Conservation (phyloP, 2,888 invertebrate species). For the Chromoteleia sp. region DNA sequence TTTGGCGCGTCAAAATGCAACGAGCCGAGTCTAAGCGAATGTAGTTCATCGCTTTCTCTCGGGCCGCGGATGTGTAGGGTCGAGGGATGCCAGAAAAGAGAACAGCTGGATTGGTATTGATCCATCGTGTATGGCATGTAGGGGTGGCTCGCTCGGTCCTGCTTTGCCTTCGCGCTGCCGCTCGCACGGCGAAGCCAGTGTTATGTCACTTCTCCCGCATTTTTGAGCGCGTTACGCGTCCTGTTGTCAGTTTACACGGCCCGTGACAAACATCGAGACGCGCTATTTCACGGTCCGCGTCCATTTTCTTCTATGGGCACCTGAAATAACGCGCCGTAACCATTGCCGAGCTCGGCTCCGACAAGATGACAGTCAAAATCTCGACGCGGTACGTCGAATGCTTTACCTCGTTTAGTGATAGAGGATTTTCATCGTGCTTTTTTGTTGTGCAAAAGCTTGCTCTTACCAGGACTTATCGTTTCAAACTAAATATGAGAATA, state of each 20-base stretch:
- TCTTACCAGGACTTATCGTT: background rate
- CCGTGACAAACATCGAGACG: slow-evolving; percentile 44
- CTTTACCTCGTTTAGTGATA: background rate
- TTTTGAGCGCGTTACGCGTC: slow-evolving; percentile 71
- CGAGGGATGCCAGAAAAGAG: slow-evolving; percentile 80
- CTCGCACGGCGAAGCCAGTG: slow-evolving; percentile 74
- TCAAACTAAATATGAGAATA: too few relatives aligned
- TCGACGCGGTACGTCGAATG: slow-evolving; percentile 78
- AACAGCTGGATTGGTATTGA: slow-evolving; percentile 84
- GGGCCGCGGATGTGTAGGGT: slow-evolving; percentile 52
- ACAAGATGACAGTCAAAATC: slow-evolving; percentile 82
- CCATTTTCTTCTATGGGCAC: slow-evolving; percentile 46
- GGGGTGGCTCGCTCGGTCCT: slow-evolving; percentile 75
- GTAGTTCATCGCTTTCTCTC: slow-evolving; percentile 50
- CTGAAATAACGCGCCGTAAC: slow-evolving; percentile 35
- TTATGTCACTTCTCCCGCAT: slow-evolving; percentile 80
- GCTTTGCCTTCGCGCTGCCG: slow-evolving; percentile 72
- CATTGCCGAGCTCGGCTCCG: slow-evolving; percentile 37
- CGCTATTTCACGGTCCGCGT: slow-evolving; percentile 30
- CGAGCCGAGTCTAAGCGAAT: slow-evolving; percentile 21
- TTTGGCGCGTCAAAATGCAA: slow-evolving; percentile 4
- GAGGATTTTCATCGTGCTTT: background rate
- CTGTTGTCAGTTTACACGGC: slow-evolving; percentile 37
- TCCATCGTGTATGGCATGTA: slow-evolving; percentile 75
- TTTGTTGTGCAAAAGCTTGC: background rate